Percentiles rank a stretch among this genome's conserved stretches.
Conservation (phyloP, 2,888 invertebrate species). For the Harpagoxenus sublaevis region DNA sequence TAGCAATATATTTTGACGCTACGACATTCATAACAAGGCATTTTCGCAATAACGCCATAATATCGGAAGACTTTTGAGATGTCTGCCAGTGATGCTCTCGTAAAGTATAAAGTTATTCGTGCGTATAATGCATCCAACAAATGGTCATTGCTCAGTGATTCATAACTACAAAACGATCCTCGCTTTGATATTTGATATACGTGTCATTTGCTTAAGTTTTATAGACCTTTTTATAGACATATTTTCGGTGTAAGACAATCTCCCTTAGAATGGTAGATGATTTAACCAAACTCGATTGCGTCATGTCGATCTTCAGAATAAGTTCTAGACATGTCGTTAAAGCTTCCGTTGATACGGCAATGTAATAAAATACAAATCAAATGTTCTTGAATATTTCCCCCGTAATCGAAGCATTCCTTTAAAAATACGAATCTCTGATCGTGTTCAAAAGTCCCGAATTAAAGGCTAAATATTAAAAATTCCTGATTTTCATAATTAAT, state of each 20-base stretch:
- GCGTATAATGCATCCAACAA: slow-evolving; percentile 5
- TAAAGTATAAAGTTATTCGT: slow-evolving; percentile 10
- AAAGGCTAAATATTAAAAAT: neutral
- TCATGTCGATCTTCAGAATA: neutral
- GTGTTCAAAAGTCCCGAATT: neutral
- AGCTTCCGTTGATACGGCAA: neutral
- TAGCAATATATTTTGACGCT: neutral
- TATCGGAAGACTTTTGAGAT: slow-evolving; percentile 2
- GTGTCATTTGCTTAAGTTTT: neutral
- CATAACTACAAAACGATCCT: neutral
- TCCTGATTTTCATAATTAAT: neutral
- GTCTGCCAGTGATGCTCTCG: slow-evolving; percentile 3
- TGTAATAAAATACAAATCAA: neutral
- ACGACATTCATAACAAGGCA: neutral
- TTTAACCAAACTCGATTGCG: neutral
- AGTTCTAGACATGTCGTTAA: neutral
- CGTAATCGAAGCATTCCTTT: neutral
- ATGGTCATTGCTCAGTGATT: slow-evolving; percentile 3
- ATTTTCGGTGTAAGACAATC: neutral
- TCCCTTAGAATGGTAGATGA: neutral
- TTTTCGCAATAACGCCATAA: slow-evolving; percentile 1
- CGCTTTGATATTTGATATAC: neutral
- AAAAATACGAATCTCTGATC: neutral
- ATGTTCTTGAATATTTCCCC: neutral
- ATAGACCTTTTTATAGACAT: neutral